A percentile compares a stretch with the other conserved stretches of the same genome.
Conservation (phyloP, 1,140 invertebrate species). For the Meteorus sp. region DNA sequence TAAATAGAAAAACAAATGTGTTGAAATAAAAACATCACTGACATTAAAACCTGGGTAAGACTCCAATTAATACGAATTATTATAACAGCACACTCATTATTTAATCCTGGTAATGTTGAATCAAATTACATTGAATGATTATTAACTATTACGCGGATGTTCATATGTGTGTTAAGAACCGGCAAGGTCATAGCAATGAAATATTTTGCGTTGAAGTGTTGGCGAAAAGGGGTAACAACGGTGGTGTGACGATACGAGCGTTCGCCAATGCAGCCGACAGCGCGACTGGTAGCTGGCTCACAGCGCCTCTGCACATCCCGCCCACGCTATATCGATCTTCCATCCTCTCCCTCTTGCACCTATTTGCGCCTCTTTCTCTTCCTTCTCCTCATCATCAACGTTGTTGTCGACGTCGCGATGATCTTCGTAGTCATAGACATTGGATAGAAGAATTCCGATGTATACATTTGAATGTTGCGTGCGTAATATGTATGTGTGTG, state of each 20-base stretch:
- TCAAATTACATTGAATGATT: too few relatives aligned
- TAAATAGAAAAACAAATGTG: too few relatives aligned
- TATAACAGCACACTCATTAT: too few relatives aligned
- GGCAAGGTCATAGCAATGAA: background rate
- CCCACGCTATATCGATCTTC: slow-evolving; percentile 58
- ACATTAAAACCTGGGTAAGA: too few relatives aligned
- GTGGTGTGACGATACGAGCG: background rate
- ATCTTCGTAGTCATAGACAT: too few relatives aligned
- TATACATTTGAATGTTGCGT: background rate
- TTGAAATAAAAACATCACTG: too few relatives aligned
- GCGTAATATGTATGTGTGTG: too few relatives aligned
- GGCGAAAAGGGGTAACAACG: background rate
- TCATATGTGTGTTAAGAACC: too few relatives aligned
- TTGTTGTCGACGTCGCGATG: background rate
- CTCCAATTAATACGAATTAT: too few relatives aligned
- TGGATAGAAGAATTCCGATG: background rate
- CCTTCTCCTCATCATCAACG: background rate
- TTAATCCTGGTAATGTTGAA: too few relatives aligned
- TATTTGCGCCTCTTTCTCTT: background rate
- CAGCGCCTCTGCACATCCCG: slow-evolving; percentile 52
- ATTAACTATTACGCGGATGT: too few relatives aligned
- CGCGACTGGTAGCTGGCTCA: slow-evolving; percentile 49
- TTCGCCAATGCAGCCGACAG: slow-evolving; percentile 48
- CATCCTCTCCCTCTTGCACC: slow-evolving; percentile 32
- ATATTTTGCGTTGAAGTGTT: background rate